Conservation (phyloP, 2,797 vertebrate species). For the Otolemur crassicaudatus region DNA sequence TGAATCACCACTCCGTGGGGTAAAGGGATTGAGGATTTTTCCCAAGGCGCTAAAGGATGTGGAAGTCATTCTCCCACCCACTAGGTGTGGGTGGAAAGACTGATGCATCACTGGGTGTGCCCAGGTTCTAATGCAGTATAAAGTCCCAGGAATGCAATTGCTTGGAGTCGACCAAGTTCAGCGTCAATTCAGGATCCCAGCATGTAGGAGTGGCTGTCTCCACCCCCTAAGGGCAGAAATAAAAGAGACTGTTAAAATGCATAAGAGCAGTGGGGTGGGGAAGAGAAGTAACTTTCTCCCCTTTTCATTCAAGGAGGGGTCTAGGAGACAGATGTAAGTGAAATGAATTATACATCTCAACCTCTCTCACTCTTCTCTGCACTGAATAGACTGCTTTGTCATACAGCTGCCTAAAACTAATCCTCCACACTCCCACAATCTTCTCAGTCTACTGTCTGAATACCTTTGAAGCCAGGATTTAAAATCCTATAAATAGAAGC, state of each 20-base stretch:
- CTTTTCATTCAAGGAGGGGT: neutral
- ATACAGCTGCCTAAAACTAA: conserved; percentile 86
- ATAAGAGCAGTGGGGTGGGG: neutral
- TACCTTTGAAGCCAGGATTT: conserved; percentile 87
- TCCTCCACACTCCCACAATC: conserved; percentile 89
- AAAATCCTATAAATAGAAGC: conserved; percentile 89
- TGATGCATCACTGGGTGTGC: neutral
- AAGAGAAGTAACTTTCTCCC: neutral
- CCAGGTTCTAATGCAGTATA: neutral
- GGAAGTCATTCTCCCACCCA: neutral
- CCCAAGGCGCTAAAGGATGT: neutral
- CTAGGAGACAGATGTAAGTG: conserved; percentile 72
- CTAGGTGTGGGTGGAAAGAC: neutral
- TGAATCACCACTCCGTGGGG: neutral
- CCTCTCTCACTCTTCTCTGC: conserved; percentile 79
- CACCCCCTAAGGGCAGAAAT: conserved; percentile 22
- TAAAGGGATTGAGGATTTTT: neutral
- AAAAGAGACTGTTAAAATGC: conserved; percentile 13
- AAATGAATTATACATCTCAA: conserved; percentile 78
- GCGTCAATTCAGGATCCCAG: neutral
- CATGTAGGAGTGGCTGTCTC: neutral
- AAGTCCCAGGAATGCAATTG: neutral
- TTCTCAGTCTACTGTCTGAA: conserved; percentile 87
- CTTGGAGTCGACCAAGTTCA: neutral
- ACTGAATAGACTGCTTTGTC: conserved; percentile 87